phyloP scores from a whole-genome alignment of 2,888 invertebrate species.

The Gibbula magus region DNA sequence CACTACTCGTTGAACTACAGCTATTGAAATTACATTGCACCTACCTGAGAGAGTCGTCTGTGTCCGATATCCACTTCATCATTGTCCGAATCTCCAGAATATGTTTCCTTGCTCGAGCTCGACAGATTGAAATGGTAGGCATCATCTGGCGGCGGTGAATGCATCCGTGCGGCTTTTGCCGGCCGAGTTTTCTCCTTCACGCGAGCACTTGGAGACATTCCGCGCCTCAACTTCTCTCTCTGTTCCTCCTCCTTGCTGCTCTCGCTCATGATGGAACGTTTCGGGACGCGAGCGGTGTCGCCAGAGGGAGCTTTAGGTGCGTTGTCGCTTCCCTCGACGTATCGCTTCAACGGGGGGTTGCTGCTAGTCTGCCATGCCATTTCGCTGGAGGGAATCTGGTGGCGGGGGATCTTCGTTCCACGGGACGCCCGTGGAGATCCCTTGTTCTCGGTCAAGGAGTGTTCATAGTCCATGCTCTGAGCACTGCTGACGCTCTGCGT shows the following conservation, averaged over 20 bases:
- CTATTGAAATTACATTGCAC: neutral
- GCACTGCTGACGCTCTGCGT: conserved; percentile 1
- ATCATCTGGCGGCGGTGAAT: conserved; percentile 65
- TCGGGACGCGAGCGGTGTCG: conserved; percentile 25
- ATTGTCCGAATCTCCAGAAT: conserved; percentile 42
- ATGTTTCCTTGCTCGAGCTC: conserved; percentile 26
- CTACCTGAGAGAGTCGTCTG: conserved; percentile 12
- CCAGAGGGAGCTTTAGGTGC: conserved; percentile 36
- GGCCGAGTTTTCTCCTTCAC: conserved; percentile 69
- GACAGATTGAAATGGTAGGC: conserved; percentile 28
- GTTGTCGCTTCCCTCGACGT: conserved; percentile 66
- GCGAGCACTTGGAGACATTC: conserved; percentile 71
- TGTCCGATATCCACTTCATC: conserved; percentile 7
- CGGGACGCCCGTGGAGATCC: conserved; percentile 26
- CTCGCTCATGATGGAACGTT: conserved; percentile 47
- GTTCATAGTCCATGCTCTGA: conserved; percentile 17
- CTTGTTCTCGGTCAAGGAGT: neutral
- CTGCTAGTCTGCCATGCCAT: conserved; percentile 16
- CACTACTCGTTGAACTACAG: too few relatives aligned
- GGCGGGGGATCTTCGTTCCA: conserved; percentile 40
- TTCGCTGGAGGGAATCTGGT: conserved; percentile 38
- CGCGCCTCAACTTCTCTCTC: conserved; percentile 51
- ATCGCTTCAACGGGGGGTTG: conserved; percentile 50
- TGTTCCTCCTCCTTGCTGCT: conserved; percentile 63
- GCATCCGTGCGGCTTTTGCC: conserved; percentile 62